Evolutionary conservation across 2,888 invertebrate species (phyloP), one percentile per base, ranked within the genome.

Genomic region (Pristionchus japonicus): DNA sequence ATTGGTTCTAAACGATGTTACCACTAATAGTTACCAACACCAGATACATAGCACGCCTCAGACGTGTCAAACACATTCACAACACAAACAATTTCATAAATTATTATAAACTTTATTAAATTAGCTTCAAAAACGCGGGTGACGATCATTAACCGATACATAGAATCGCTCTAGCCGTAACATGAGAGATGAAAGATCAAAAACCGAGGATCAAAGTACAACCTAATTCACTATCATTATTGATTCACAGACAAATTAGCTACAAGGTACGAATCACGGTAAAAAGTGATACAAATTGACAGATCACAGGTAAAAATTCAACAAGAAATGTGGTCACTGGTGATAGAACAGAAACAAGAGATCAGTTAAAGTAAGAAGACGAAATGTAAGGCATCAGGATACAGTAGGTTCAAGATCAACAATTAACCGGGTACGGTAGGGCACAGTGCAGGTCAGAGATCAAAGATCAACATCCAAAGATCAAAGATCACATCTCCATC

Each of bases 401-500:
- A n/a, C n/a, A n/a, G n/a, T n/a, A n/a, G n/a, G n/a, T n/a, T n/a
- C n/a, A n/a, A n/a, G n/a, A n/a, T n/a, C n/a, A n/a, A n/a, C n/a
- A n/a, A n/a, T n/a, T n/a, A n/a, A n/a, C n/a, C n/a, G n/a, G n/a
- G n/a, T 34, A n/a, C 3, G 57, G n/a, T n/a, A 57, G 57, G 57
- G 4, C 57, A 57, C 23, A n/a, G 27, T 64, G 64, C 31, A 64
- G 64, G 31, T 64, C 64, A 64, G 2, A 64, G 64, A 67, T 31
- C 34, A 70, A 34, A 67, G 70, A 70, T 37, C 70, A 70, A 11
- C 6, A n/a, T n/a, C n/a, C 34, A 70, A 34, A 67, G 70, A 70
- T 37, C 70, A 70, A 11, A 15, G 37, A 70, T 77, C 74, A 77
- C 77, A 77, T 77, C 9, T 77, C 77, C 77, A 77, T 77, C 13